These are phyloP conservation scores for Scomberomorus guttatus DNA, from an alignment of 2,797 vertebrate genomes.

Conservation along the genomic window DNA sequence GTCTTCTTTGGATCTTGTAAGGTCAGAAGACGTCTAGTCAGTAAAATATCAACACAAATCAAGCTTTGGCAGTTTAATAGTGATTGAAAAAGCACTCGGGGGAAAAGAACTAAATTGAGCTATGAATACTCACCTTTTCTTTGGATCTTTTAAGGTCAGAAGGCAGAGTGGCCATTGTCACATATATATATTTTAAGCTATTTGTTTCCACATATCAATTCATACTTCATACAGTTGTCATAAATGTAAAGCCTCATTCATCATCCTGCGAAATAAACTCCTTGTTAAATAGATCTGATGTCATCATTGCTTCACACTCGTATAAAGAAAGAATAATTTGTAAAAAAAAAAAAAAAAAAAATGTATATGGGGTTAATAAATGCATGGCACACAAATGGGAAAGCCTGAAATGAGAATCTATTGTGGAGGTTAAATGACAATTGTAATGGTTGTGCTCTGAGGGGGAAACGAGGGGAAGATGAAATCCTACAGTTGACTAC, in stretches of 20 bases:
- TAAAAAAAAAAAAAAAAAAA: slow-evolving; percentile 51
- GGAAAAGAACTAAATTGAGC: no score
- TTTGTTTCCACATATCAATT: no score
- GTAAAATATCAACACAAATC: no score
- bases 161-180: no score
- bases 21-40: no score
- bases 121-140: no score
- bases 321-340: not conserved
- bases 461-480: slow-evolving; percentile 60
- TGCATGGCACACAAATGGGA: slow-evolving; percentile 43
- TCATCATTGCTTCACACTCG: slow-evolving; percentile 17
- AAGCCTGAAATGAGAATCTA: slow-evolving; percentile 62
- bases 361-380: slow-evolving; percentile 68
- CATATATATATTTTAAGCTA: no score
- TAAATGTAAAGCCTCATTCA: slow-evolving; percentile 34
- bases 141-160: no score
- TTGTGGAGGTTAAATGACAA: not conserved
- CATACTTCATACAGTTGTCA: not conserved
- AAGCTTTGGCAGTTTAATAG: no score
- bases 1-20: no score
- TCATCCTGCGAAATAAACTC: slow-evolving; percentile 39
- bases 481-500: slow-evolving; percentile 58
- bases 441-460: slow-evolving; percentile 65
- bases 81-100: no score
- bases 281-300: slow-evolving; percentile 23